These are phyloP conservation scores for Poeciliopsis presidionis DNA, from an alignment of 2,797 vertebrate species.

Conservation along the genomic window DNA sequence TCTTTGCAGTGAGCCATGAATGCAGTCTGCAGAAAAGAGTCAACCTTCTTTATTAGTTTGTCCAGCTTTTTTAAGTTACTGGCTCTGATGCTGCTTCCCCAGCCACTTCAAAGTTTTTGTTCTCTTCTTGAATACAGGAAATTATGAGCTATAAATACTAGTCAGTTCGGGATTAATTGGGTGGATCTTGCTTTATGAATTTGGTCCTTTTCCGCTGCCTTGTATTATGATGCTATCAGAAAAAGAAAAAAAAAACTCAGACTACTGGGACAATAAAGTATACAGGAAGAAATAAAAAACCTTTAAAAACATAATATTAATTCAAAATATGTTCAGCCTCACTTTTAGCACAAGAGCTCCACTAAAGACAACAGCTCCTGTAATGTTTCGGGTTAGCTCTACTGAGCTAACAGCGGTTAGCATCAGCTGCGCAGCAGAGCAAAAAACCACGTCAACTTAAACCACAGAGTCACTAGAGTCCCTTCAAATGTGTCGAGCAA, in stretches of 20 bases:
- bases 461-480: not conserved
- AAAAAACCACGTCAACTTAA: fast-evolving
- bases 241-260: no score
- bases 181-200: not conserved
- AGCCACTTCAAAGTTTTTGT: not conserved
- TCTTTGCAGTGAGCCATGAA: not conserved
- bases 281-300: not conserved
- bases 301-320: no score
- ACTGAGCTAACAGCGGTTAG: slow-evolving; percentile 29
- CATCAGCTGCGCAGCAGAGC: not conserved
- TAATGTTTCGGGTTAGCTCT: slow-evolving; percentile 26
- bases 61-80: not conserved
- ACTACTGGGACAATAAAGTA: not conserved
- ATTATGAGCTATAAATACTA: not conserved
- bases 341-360: not conserved
- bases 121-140: not conserved
- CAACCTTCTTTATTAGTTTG: not conserved
- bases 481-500: fast-evolving
- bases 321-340: not conserved
- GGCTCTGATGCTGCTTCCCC: not conserved
- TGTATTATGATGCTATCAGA: not conserved
- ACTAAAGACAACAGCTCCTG: not conserved
- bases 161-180: no score
- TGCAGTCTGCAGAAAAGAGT: not conserved
- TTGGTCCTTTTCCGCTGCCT: not conserved